A percentile compares a stretch with the other conserved stretches of the same genome.
Evolutionary conservation across 64 coral and sea anemone genomes (phyloP).

Genomic region (Actinia tenebrosa): DNA sequence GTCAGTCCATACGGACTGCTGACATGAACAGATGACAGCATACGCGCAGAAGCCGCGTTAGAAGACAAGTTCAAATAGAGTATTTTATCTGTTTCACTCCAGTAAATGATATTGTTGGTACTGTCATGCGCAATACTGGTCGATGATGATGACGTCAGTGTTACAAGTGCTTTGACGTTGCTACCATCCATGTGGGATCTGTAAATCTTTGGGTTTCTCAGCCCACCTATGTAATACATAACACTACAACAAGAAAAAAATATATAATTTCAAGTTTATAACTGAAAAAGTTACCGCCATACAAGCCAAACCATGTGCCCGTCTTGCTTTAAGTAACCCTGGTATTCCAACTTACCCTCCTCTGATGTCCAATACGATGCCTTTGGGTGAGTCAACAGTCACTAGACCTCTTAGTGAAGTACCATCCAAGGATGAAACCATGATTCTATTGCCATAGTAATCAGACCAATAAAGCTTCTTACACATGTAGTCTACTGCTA

Average conservation of each 20-base stretch:
- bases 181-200: slow-evolving; percentile 17
- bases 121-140: background rate
- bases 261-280: background rate
- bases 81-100: slow-evolving; percentile 6
- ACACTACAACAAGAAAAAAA: background rate
- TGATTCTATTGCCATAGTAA: background rate
- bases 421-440: slow-evolving; percentile 2
- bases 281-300: no score
- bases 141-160: background rate
- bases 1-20: background rate
- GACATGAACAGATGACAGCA: slow-evolving; percentile 2
- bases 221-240: slow-evolving; percentile 1
- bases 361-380: slow-evolving; percentile 17
- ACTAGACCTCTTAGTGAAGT: background rate
- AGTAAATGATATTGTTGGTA: background rate
- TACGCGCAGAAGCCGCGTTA: no score
- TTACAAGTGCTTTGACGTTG: background rate
- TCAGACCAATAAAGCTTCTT: slow-evolving; percentile 12
- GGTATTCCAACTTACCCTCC: slow-evolving; percentile 14
- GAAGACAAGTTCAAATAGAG: background rate
- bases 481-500: slow-evolving; percentile 10
- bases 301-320: background rate
- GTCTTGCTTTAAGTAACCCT: no score
- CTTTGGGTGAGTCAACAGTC: background rate
- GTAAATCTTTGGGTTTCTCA: background rate